Conservation (phyloP, 2,797 vertebrate species). For the Myotis findleyi region DNA sequence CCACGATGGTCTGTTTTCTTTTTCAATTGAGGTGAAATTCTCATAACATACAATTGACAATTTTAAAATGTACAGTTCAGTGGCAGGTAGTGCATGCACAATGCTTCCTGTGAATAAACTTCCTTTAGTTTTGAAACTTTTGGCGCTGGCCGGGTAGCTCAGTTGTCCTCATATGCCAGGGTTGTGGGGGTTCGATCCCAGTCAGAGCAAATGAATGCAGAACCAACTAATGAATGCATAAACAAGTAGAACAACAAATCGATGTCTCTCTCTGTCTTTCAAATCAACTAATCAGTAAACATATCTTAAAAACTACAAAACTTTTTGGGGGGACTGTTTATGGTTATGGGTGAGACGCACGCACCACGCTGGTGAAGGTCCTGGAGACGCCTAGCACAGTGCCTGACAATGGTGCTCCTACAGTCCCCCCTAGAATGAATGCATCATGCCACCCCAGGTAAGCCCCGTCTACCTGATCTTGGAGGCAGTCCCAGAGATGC, state of each 20-base stretch:
- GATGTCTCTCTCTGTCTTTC: background rate
- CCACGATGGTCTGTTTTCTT: background rate
- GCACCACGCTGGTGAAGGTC: background rate
- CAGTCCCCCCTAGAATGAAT: background rate
- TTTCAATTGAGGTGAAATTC: background rate
- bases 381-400: background rate
- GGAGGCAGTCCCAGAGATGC: background rate
- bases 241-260: background rate
- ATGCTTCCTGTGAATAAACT: background rate
- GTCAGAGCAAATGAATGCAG: background rate
- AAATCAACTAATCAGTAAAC: background rate
- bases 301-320: background rate
- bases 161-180: background rate
- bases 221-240: background rate
- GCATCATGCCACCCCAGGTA: background rate
- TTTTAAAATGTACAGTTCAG: background rate
- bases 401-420: background rate
- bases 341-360: background rate
- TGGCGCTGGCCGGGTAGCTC: background rate
- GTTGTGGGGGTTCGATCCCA: background rate
- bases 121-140: slow-evolving; percentile 30
- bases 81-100: background rate
- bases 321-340: background rate
- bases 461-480: background rate
- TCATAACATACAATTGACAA: background rate